Evolutionary conservation across 1,140 invertebrate species (phyloP), one percentile per base, ranked within the genome.

Genomic region (Patella vulgata): DNA sequence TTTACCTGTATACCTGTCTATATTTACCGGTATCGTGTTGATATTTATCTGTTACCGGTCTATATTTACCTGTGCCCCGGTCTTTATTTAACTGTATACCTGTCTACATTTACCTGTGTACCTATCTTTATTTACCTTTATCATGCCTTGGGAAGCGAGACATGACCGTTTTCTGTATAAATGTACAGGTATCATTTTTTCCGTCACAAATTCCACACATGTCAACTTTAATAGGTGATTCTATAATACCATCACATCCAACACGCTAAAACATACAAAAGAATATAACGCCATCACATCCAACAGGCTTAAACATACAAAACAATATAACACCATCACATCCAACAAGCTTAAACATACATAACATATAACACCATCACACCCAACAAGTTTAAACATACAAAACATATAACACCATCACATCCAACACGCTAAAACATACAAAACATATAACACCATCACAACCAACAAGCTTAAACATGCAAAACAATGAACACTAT

Each of bases 231-330:
- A 42, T 39, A 3, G 39, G 33, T 12, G 53, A 56, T 3, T 36
- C 53, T 9, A 56, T 39, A 27, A 56, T n/a, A 17, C 53, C 53
- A 39, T 56, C 53, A 43, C 53, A 56, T 6, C 53, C 53, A 27
- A 56, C 53, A 19, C 23, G 25, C 53, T 56, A 39, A 12, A 23
- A 40, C 21, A 27, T 51, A 5, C 4, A 39, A 25, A 5, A 54
- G 33, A 31, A 39, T 4, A 40, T 39, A 54, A 1, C 36, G 31
- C 14, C 51, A 31, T 17, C 51, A 8, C 19, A 54, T 54, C 21
- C 51, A 54, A n/a, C n/a, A n/a, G n/a, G n/a, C n/a, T n/a, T n/a
- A n/a, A n/a, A n/a, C n/a, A n/a, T n/a, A n/a, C n/a, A n/a, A n/a
- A n/a, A n/a, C n/a, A n/a, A n/a, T n/a, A n/a, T 39, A n/a, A n/a